These are phyloP conservation scores for Xenentodon cancila DNA, from an alignment of 2,797 vertebrate species.

Conservation along the genomic window DNA sequence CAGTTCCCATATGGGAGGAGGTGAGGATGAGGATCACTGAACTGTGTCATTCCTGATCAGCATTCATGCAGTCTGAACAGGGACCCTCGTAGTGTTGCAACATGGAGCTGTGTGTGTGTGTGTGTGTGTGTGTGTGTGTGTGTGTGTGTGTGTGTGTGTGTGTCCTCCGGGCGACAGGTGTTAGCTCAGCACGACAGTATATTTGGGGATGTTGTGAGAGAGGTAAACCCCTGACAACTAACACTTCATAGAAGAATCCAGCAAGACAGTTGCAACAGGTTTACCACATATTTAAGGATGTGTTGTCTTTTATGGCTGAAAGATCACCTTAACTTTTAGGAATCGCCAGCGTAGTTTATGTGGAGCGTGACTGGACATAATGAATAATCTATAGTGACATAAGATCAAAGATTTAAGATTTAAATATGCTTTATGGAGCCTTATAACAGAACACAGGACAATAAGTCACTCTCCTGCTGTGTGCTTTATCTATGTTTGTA, in stretches of 20 bases:
- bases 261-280: background rate
- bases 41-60: slow-evolving; percentile 48
- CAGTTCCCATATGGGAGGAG: slow-evolving; percentile 31
- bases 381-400: too few relatives aligned
- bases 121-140: too few relatives aligned
- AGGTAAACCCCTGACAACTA: background rate
- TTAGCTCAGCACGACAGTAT: slow-evolving; percentile 2
- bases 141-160: too few relatives aligned
- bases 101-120: background rate
- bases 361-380: too few relatives aligned
- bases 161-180: slow-evolving; percentile 13
- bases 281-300: background rate
- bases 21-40: slow-evolving; percentile 40
- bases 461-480: too few relatives aligned
- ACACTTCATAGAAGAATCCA: slow-evolving; percentile 5
- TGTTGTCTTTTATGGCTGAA: background rate
- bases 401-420: too few relatives aligned
- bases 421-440: too few relatives aligned
- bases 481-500: too few relatives aligned
- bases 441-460: too few relatives aligned
- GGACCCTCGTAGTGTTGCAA: background rate
- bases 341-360: too few relatives aligned
- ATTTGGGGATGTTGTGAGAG: background rate
- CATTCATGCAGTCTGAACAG: slow-evolving; percentile 12
- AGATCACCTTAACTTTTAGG: too few relatives aligned